Percentiles rank a stretch among this genome's conserved stretches.
Evolutionary conservation across 2,888 invertebrate species (phyloP).

Genomic region (Petrophora chlorosata): DNA sequence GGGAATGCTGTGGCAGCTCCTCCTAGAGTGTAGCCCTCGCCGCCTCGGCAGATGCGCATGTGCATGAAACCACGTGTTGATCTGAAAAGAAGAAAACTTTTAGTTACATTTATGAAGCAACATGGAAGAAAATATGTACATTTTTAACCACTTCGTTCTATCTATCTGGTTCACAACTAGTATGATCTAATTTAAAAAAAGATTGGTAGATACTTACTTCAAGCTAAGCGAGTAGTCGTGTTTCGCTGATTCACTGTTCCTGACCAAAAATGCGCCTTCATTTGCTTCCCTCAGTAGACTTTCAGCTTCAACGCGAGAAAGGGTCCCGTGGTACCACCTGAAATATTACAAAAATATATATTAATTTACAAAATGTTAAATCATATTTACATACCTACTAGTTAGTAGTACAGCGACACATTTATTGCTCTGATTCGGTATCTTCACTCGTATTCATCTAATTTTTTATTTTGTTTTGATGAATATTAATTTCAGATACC

Average conservation of each 20-base stretch:
- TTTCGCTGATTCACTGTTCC: conserved; percentile 96
- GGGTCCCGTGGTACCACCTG: conserved; percentile 98
- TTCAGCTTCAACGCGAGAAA: conserved; percentile 96
- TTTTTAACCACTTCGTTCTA: too few relatives aligned
- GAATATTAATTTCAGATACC: too few relatives aligned
- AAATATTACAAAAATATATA: too few relatives aligned
- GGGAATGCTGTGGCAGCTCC: conserved; percentile 96
- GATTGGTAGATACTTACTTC: conserved; percentile 87
- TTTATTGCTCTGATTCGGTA: too few relatives aligned
- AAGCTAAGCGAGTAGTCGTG: conserved; percentile 97
- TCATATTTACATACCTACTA: too few relatives aligned
- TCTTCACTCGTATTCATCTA: too few relatives aligned
- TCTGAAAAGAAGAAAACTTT: conserved; percentile 80
- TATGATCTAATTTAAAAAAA: not conserved
- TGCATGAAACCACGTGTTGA: conserved; percentile 98
- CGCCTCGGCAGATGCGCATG: conserved; percentile 94
- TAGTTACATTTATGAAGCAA: not conserved
- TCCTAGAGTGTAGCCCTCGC: conserved; percentile 94
- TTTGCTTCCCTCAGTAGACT: conserved; percentile 90
- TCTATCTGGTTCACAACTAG: too few relatives aligned
- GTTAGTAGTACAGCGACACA: too few relatives aligned
- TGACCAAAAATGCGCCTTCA: conserved; percentile 97
- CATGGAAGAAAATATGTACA: too few relatives aligned
- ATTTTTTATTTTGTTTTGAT: too few relatives aligned
- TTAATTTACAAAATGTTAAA: too few relatives aligned